Evolutionary conservation across 2,888 invertebrate genomes (phyloP).

Genomic region (Noctuana brunneofusca): DNA sequence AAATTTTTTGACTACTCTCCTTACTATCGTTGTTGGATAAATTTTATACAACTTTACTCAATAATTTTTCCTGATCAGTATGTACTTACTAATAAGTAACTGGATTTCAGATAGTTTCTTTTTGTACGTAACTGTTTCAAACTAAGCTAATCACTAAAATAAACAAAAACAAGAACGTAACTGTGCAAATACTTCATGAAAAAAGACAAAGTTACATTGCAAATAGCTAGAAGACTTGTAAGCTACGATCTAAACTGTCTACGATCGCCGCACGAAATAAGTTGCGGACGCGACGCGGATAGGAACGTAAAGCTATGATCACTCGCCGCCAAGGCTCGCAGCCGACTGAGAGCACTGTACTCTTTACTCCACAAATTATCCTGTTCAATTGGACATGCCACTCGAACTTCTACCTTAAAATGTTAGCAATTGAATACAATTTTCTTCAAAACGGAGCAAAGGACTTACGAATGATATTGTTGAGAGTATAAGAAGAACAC

Average conservation of each 20-base stretch:
- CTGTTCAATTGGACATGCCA: conserved; percentile 45
- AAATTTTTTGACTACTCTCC: background rate
- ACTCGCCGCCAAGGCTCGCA: conserved; percentile 63
- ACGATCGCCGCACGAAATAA: conserved; percentile 61
- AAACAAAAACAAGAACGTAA: background rate
- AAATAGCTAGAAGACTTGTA: background rate
- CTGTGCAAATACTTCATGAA: background rate
- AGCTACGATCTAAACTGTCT: conserved; percentile 5
- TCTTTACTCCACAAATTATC: conserved; percentile 59
- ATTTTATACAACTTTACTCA: no score
- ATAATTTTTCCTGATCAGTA: no score
- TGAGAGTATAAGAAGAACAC: conserved; percentile 60
- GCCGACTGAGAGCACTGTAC: conserved; percentile 70
- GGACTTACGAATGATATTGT: conserved; percentile 44
- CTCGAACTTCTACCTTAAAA: conserved; percentile 52
- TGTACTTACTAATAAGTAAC: background rate
- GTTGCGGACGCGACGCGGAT: conserved; percentile 56
- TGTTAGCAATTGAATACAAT: conserved; percentile 42
- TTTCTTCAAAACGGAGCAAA: conserved; percentile 41
- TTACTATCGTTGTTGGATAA: background rate
- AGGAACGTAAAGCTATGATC: conserved; percentile 48
- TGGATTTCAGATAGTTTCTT: background rate
- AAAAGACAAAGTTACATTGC: background rate
- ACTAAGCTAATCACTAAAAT: conserved; percentile 4
- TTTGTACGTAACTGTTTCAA: background rate